Conservation (phyloP, 2,888 invertebrate genomes). For the Alviniconcha strummeri region DNA sequence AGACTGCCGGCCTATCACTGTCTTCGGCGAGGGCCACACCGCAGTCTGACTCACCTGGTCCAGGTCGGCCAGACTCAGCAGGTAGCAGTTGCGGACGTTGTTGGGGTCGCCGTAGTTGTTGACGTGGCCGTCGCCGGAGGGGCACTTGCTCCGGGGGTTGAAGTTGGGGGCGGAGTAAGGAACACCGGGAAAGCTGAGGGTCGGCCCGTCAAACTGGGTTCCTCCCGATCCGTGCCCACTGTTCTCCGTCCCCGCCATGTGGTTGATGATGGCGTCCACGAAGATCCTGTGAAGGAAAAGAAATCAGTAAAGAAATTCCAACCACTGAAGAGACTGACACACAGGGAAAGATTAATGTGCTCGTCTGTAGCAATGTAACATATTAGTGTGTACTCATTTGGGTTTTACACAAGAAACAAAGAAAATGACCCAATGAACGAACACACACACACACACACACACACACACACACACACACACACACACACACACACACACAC, state of each 20-base stretch:
- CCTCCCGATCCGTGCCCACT: constrained; percentile 80
- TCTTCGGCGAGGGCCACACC: not conserved
- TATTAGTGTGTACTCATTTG: too few relatives aligned
- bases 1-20: not conserved
- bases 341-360: too few relatives aligned
- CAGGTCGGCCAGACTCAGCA: constrained; percentile 85
- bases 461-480: not conserved
- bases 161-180: constrained; percentile 80
- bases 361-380: too few relatives aligned
- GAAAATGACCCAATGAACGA: not conserved
- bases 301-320: too few relatives aligned
- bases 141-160: constrained; percentile 73
- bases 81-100: constrained; percentile 82
- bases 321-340: too few relatives aligned
- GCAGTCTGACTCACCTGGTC: constrained; percentile 70
- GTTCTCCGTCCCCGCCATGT: constrained; percentile 82
- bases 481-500: not conserved
- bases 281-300: too few relatives aligned
- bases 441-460: not conserved
- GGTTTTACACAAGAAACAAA: too few relatives aligned
- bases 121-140: constrained; percentile 72
- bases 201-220: constrained; percentile 62
- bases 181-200: constrained; percentile 71
- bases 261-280: constrained; percentile 86
- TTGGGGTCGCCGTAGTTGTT: constrained; percentile 59